These are phyloP conservation scores for Drosophila sturtevanti DNA, from an alignment of 1,140 invertebrate species.

Conservation along the genomic window DNA sequence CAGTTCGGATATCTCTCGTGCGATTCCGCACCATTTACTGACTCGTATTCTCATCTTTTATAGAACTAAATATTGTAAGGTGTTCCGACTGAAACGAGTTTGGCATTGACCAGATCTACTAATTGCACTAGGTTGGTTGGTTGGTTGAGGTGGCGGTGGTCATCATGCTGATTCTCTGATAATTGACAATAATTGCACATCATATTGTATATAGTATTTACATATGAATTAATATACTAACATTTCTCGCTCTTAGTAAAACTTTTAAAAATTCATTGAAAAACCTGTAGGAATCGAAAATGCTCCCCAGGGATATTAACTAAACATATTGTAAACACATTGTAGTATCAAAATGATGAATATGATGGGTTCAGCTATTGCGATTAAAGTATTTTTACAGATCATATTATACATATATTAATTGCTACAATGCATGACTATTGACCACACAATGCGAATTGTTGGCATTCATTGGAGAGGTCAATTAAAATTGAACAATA, in stretches of 20 bases:
- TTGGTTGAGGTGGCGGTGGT: constrained; percentile 19
- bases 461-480: not conserved
- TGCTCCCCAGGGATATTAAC: constrained; percentile 16
- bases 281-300: constrained; percentile 17
- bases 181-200: constrained; percentile 62
- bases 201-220: constrained; percentile 1
- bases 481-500: constrained; percentile 3
- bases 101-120: constrained; percentile 20
- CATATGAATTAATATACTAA: constrained; percentile 1
- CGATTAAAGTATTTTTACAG: not conserved
- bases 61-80: constrained; percentile 26
- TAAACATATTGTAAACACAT: not conserved
- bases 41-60: constrained; percentile 13
- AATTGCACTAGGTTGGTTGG: constrained; percentile 55
- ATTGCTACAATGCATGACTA: not conserved
- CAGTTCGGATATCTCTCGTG: constrained; percentile 22
- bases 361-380: not conserved
- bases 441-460: constrained; percentile 1
- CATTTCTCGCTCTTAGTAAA: not conserved
- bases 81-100: constrained; percentile 41
- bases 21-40: constrained; percentile 55
- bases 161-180: constrained; percentile 32
- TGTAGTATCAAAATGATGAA: not conserved
- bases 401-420: not conserved
- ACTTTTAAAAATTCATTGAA: constrained; percentile 19